Percentiles rank a stretch among this genome's conserved stretches.
phyloP scores from a whole-genome alignment of 2,888 invertebrate species.

The Leptinotarsa peninsularis region DNA sequence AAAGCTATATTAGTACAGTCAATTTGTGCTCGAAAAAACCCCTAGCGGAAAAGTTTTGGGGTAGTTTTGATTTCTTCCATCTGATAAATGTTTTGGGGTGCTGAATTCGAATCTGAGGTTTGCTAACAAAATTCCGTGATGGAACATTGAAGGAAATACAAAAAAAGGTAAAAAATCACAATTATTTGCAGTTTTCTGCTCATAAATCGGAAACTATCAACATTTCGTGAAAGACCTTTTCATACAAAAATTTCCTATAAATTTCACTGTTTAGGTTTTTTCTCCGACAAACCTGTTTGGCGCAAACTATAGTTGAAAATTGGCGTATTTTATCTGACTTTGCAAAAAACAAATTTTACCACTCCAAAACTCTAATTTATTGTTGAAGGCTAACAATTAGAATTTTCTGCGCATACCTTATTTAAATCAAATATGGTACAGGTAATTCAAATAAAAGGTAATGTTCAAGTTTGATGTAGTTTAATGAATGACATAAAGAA shows the following conservation, averaged over 20 bases:
- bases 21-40: too few species aligned
- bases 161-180: neutral
- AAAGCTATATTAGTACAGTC: too few species aligned
- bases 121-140: neutral
- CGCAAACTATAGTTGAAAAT: neutral
- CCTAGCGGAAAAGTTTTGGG: too few species aligned
- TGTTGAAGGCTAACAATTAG: neutral
- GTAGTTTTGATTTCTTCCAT: too few species aligned
- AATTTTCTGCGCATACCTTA: too few species aligned
- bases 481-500: too few species aligned
- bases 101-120: too few species aligned
- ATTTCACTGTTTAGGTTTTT: neutral
- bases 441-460: too few species aligned
- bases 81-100: too few species aligned
- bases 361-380: neutral
- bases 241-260: neutral
- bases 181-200: conserved; percentile 3
- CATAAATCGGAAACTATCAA: neutral
- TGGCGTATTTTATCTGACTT: neutral
- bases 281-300: neutral
- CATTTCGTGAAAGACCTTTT: neutral
- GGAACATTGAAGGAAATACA: conserved; percentile 2
- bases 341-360: neutral
- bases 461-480: too few species aligned
- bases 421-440: too few species aligned